These are phyloP conservation scores for Peromyscus polionotus DNA, from an alignment of 2,113 vertebrate genomes.

Conservation along the genomic window DNA sequence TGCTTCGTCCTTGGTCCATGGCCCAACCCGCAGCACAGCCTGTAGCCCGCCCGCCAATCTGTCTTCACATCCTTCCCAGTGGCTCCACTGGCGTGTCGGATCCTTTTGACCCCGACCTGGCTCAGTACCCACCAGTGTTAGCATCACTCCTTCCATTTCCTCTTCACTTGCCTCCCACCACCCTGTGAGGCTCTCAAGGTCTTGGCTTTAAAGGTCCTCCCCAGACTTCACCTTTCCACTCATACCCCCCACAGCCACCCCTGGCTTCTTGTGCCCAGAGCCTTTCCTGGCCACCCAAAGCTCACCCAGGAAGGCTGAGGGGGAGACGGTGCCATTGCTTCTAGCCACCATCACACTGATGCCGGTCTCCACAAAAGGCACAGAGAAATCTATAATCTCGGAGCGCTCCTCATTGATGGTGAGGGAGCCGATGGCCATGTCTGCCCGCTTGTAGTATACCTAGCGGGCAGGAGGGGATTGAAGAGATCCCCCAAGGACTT, in stretches of 20 bases:
- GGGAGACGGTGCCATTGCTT: conserved; percentile 98
- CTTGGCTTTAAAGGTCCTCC: not conserved
- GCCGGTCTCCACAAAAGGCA: conserved; percentile 98
- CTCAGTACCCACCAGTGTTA: fast-evolving
- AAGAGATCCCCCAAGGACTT: not conserved
- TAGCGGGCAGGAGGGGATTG: conserved; percentile 71
- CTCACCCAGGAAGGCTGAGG: conserved; percentile 97
- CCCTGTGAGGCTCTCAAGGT: not conserved
- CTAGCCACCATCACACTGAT: conserved; percentile 99
- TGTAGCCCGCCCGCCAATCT: not conserved
- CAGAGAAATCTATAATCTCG: conserved; percentile 98
- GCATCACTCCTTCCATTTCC: not conserved
- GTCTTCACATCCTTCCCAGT: not conserved
- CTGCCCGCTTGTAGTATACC: conserved; percentile 97
- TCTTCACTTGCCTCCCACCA: fast-evolving
- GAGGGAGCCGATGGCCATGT: conserved; percentile 99
- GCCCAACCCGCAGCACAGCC: not conserved
- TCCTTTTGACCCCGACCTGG: not conserved
- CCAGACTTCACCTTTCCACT: fast-evolving
- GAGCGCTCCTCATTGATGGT: conserved; percentile 99
- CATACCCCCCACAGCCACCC: not conserved
- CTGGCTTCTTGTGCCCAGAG: not conserved
- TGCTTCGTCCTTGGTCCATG: not conserved
- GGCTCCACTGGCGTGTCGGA: not conserved
- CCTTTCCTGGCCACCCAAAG: not conserved